Percentiles rank a stretch among this genome's conserved stretches.
Conservation (phyloP, 2,113 vertebrate genomes). For the Cyprinodon brontotheroides region DNA sequence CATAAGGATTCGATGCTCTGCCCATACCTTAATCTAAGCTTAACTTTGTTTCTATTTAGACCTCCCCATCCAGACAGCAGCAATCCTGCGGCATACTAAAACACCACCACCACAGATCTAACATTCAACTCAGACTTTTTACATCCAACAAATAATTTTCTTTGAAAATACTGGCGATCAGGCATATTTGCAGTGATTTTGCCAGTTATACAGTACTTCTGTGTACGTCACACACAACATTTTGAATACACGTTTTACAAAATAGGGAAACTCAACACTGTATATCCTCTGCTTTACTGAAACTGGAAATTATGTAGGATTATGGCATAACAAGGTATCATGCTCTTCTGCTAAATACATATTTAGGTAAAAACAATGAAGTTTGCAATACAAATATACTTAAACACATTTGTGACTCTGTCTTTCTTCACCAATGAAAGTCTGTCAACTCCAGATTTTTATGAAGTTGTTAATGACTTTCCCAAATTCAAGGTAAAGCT, state of each 20-base stretch:
- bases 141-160: too few relatives aligned
- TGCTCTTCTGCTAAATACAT: not conserved
- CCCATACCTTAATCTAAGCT: too few relatives aligned
- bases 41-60: too few relatives aligned
- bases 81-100: too few relatives aligned
- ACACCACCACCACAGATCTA: too few relatives aligned
- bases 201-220: not conserved
- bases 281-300: not conserved
- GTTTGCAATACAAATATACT: not conserved
- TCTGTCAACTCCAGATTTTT: conserved; percentile 4
- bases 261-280: not conserved
- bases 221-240: not conserved
- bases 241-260: not conserved
- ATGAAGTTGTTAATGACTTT: conserved; percentile 5
- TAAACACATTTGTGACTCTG: not conserved
- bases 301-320: not conserved
- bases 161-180: too few relatives aligned
- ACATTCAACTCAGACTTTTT: too few relatives aligned
- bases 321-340: not conserved
- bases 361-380: not conserved
- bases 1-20: too few relatives aligned
- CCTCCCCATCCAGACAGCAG: too few relatives aligned
- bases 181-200: too few relatives aligned
- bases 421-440: not conserved
- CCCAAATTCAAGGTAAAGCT: conserved; percentile 18